Base-by-base conservation (phyloP, 2,113 vertebrate genomes). In the Cavia porcellus region DNA sequence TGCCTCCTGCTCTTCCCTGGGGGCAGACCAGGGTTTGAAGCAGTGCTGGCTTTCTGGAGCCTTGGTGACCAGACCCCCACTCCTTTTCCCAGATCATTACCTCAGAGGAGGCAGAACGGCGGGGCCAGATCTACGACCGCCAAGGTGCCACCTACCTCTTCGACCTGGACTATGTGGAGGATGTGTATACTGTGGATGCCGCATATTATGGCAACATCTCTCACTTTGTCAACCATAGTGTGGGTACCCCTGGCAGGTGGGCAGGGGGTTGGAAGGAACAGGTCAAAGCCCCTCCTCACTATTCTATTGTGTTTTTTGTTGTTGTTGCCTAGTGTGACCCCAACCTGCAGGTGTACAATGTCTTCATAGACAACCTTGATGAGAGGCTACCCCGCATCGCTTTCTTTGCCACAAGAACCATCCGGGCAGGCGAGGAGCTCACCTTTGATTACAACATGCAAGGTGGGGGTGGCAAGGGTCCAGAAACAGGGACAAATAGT, bases 391-490 rank as follows among this genome's bases (percentile, higher is more conserved):
- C 99, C 0, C 99, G 99, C 97, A 99, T 99, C 17, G 99, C 99
- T 7, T 98, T 99, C 45, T 99, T 99, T 97, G 98, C 99, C 72
- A 99, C 99, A 0, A 97, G 99, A 5, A 95, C 98, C 25, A 99
- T 99, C 96, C 98, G 98, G 2, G 98, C 98, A 2, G 99, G 99
- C 8, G 99, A 99, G 97, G 99, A 99, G 98, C 99, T 99, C 94
- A 99, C 99, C 47, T 99, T 99, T 90, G 99, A 99, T 99, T 99
- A 99, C 98, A 99, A 99, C 98, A 99, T 99, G 99, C 99, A 99
- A 95, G 99, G 99, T 99, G 98, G 98, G 97, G 93, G 77, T 83
- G 86, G 83, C 90, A 96, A 72, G 81, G 89, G 70, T 62, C 50
- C 10, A 86, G 64, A 90, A 86, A 55, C 82, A 92, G 81, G 85